phyloP scores from a whole-genome alignment of 2,113 vertebrate genomes.

The Amblyornis subalaris region DNA sequence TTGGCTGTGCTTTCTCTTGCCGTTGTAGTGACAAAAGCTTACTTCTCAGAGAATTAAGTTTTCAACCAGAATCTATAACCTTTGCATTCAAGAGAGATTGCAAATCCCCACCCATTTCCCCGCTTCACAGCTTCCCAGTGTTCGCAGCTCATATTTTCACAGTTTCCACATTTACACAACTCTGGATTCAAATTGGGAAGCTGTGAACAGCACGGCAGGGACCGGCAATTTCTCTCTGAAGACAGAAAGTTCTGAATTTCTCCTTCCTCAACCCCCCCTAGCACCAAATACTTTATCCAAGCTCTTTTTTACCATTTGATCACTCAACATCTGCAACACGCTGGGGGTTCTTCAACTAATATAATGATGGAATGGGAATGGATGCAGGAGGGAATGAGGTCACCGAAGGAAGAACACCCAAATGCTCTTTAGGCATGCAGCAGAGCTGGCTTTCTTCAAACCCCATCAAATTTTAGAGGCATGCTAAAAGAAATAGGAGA shows the following conservation, averaged over 20 bases:
- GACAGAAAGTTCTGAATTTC: neutral
- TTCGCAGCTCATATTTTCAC: slow-evolving; percentile 50
- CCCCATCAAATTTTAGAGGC: neutral
- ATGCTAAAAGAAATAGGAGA: neutral
- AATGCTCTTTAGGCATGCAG: neutral
- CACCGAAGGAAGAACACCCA: neutral
- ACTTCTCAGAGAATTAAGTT: neutral
- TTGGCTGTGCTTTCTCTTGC: neutral
- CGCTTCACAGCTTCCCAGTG: slow-evolving; percentile 4
- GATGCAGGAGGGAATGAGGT: neutral
- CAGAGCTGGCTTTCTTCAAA: neutral
- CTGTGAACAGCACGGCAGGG: slow-evolving; percentile 23
- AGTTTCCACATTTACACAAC: slow-evolving; percentile 36
- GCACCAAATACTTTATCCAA: neutral
- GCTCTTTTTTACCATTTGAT: neutral
- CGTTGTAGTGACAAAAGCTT: neutral
- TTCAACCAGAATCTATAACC: neutral
- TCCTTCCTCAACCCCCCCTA: neutral
- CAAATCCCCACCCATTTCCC: neutral
- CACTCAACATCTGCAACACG: neutral
- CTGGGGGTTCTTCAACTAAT: neutral
- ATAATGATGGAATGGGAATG: neutral
- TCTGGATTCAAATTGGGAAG: slow-evolving; percentile 41
- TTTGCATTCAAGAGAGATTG: neutral
- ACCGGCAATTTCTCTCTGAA: neutral